Evolutionary conservation across 2,113 vertebrate genomes (phyloP).

Genomic region (Neoarius graeffei): DNA sequence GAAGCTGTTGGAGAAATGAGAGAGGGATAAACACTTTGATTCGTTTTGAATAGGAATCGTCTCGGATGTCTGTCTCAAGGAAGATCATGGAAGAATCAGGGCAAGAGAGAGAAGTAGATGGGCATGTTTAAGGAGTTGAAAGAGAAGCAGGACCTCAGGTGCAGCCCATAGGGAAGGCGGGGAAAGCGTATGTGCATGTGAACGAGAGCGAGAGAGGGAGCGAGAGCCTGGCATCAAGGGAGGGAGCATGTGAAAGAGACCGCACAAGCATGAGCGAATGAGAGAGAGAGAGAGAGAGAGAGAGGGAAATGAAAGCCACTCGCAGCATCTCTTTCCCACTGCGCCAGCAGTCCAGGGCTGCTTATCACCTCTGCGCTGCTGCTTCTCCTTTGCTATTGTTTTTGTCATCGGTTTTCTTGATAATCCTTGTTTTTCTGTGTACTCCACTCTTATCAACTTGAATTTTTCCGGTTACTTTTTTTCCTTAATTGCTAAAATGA

Average conservation of each 20-base stretch:
- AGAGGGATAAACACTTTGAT: slow-evolving; percentile 58
- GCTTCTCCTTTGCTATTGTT: background rate
- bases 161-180: slow-evolving; percentile 68
- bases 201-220: slow-evolving; percentile 47
- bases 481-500: background rate
- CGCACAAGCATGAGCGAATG: slow-evolving; percentile 64
- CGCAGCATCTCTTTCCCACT: slow-evolving; percentile 57
- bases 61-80: slow-evolving; percentile 62
- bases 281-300: slow-evolving; percentile 69
- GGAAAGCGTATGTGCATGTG: slow-evolving; percentile 54
- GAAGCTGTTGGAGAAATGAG: slow-evolving; percentile 6
- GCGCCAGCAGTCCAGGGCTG: slow-evolving; percentile 51
- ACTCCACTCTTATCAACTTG: background rate
- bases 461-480: slow-evolving; percentile 22
- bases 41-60: slow-evolving; percentile 75
- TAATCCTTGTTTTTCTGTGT: background rate
- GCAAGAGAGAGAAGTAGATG: slow-evolving; percentile 53
- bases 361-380: slow-evolving; percentile 29
- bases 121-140: slow-evolving; percentile 65
- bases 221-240: slow-evolving; percentile 54
- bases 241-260: slow-evolving; percentile 70
- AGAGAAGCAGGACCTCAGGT: slow-evolving; percentile 79
- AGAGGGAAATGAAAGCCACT: slow-evolving; percentile 55
- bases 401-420: background rate
- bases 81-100: slow-evolving; percentile 38